phyloP scores from a whole-genome alignment of 2,113 vertebrate genomes.

The Rhadina sibilatrix region DNA sequence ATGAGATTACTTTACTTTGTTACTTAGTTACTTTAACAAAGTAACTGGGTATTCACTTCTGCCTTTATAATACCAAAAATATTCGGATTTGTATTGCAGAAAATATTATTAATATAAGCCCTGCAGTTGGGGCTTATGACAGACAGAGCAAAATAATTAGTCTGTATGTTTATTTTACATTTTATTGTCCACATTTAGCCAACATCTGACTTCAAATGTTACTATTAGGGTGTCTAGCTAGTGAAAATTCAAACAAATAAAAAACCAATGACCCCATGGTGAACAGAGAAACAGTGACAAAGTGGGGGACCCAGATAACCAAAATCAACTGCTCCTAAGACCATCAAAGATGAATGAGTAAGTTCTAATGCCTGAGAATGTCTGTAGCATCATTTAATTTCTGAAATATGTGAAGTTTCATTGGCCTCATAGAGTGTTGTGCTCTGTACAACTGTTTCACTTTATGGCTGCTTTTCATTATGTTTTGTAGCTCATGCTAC shows the following conservation, averaged over 20 bases:
- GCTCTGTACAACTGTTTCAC: neutral
- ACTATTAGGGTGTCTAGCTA: neutral
- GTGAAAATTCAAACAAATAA: neutral
- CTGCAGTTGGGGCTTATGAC: neutral
- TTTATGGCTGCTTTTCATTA: neutral
- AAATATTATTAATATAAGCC: neutral
- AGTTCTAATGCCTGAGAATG: neutral
- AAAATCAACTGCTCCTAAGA: neutral
- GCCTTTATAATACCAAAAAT: neutral
- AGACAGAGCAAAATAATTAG: neutral
- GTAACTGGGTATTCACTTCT: neutral
- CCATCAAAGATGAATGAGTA: neutral
- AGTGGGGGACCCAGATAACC: neutral
- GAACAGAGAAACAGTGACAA: neutral
- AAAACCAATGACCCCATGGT: fast-evolving
- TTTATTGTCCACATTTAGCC: neutral
- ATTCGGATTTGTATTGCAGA: neutral
- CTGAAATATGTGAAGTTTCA: neutral
- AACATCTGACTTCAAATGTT: neutral
- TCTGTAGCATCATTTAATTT: neutral
- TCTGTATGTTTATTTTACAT: neutral
- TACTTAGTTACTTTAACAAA: neutral
- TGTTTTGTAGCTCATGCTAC: neutral
- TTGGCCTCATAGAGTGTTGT: neutral
- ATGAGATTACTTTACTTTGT: too few relatives aligned